Evolutionary conservation across 1,140 invertebrate species (phyloP), one percentile per base, ranked within the genome.

Genomic region (Laupala kohalensis): DNA sequence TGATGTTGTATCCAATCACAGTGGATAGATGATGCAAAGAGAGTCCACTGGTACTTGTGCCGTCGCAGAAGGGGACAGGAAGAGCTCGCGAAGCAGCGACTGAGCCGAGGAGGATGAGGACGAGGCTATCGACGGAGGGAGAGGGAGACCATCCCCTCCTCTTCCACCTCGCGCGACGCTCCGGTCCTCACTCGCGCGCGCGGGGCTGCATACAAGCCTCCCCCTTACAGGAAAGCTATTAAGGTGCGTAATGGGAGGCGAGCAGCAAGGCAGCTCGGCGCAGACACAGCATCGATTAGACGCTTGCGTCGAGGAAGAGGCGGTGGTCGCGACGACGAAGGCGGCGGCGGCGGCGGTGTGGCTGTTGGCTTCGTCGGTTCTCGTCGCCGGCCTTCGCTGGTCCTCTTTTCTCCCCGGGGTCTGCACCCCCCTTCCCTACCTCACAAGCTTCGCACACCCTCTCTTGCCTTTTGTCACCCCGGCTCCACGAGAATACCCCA

Each of bases 211-310:
- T 53, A 53, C 37, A 53, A 53, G 37, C 37, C 37, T 53, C 37
- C 37, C 37, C 53, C 70, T 66, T 74, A 76, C 77, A 74, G 76
- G 76, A 76, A 77, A 75, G 77, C 79, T 80, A 81, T 81, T 81
- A 81, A 80, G 78, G 79, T 81, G 80, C 80, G 80, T 81, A 81
- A 81, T 81, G 78, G 79, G 73, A 75, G 76, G 77, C 76, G 75
- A 76, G 72, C 69, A 71, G 75, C 78, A 80, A 79, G 79, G 79
- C 78, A 75, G 73, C 75, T 76, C 79, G 73, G 80, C 80, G 80
- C 80, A 81, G 80, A 68, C 80, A 80, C 80, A 79, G 79, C 80
- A 81, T 81, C 80, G 80, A 81, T 81, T 81, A 81, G 79, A 81
- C 80, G 79, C 37, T 53, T 79, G 78, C 79, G 70, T 64, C 70